phyloP scores from a whole-genome alignment of 2,113 vertebrate species.

The Vanacampus margaritifer region DNA sequence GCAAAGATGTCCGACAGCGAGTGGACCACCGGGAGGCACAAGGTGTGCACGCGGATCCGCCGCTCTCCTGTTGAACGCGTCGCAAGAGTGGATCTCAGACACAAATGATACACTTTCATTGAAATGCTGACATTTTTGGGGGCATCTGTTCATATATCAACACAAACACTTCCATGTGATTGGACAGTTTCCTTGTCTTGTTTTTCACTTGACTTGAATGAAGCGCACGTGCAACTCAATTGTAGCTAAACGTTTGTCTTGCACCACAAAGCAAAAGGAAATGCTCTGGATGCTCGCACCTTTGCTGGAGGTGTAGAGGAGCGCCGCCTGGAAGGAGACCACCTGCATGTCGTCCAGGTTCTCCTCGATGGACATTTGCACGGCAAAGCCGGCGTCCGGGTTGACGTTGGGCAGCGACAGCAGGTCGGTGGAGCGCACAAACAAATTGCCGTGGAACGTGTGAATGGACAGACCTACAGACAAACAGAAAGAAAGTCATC shows the following conservation, averaged over 20 bases:
- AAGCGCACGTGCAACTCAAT: too few relatives aligned
- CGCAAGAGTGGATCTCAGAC: neutral
- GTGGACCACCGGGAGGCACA: slow-evolving; percentile 92
- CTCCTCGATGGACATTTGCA: slow-evolving; percentile 97
- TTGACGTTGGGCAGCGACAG: slow-evolving; percentile 93
- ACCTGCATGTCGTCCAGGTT: slow-evolving; percentile 87
- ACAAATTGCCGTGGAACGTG: slow-evolving; percentile 99
- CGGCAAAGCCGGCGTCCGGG: slow-evolving; percentile 92
- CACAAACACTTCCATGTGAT: too few relatives aligned
- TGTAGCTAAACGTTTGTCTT: too few relatives aligned
- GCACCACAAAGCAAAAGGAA: too few relatives aligned
- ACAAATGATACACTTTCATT: too few relatives aligned
- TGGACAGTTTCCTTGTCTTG: too few relatives aligned
- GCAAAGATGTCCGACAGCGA: slow-evolving; percentile 88
- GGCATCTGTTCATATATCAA: too few relatives aligned
- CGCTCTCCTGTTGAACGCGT: slow-evolving; percentile 79
- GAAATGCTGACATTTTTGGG: too few relatives aligned
- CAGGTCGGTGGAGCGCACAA: slow-evolving; percentile 93
- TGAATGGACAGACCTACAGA: slow-evolving; percentile 92
- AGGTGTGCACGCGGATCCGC: slow-evolving; percentile 92
- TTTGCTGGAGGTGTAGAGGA: slow-evolving; percentile 97
- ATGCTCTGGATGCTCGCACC: slow-evolving; percentile 60
- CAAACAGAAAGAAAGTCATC: neutral
- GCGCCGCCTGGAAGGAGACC: slow-evolving; percentile 94
- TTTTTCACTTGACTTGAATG: too few relatives aligned